Base-by-base conservation (phyloP, 37 sponge, comb jelly and placozoan species). In the Agelas oroides region DNA sequence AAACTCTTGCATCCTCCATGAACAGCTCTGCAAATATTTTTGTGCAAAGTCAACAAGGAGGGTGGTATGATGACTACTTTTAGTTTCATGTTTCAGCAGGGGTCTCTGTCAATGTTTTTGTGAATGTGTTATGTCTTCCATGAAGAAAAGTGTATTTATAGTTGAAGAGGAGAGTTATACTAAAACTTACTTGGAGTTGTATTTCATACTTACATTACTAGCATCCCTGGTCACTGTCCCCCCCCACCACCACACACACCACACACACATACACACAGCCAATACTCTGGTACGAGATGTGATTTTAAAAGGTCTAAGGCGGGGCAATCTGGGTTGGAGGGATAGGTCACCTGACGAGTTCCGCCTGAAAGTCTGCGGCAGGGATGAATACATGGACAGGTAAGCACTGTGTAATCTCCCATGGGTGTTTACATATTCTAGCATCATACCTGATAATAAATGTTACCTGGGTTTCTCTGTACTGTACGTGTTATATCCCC, bases 331-430 rank as follows among this genome's bases (percentile, higher is more conserved):
- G 5, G 20, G 65, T 11, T 0, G 37, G 36, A 1, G 19, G 0
- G n/a, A 17, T 1, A 53, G 19, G 24, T 1, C 18, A 53, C 59
- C 58, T 13, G 28, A 70, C 18, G 64, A 63, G 18, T 71, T 52
- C 33, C 25, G 31, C 28, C 64, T 89, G 6, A 89, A 89, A 71
- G 90, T 89, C 14, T 83, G 90, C 60, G 90, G 90, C 23, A 77
- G 79, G 38, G 84, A 89, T 73, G 90, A 89, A 27, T 75, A 76
- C 62, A 28, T 88, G 33, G 84, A 88, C 25, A 55, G 69, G 89
- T 88, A 21, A 76, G 89, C 76, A 61, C 62, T 27, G 5, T 14
- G 8, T 46, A 8, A 3, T 46, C 3, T 8, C 46, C 46, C 46
- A n/a, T n/a, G n/a, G n/a, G n/a, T n/a, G n/a, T n/a, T n/a, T n/a